phyloP scores from a whole-genome alignment of 2,113 vertebrate genomes.

The Thomomys bottae region DNA sequence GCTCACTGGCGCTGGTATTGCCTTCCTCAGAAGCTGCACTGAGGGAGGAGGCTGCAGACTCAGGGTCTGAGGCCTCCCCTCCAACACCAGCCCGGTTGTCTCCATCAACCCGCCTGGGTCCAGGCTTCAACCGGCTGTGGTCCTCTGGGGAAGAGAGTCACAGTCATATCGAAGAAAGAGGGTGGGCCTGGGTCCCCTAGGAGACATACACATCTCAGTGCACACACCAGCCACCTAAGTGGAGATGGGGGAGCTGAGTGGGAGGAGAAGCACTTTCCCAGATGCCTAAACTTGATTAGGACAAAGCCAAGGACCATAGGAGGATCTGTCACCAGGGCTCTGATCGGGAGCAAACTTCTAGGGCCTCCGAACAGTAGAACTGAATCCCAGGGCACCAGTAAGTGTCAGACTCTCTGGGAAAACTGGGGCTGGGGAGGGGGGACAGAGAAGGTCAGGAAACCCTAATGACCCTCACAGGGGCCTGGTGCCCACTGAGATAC shows the following conservation, averaged over 20 bases:
- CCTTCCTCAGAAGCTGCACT: constrained; percentile 72
- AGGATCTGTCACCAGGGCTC: neutral
- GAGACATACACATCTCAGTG: accelerated
- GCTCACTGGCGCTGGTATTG: constrained; percentile 39
- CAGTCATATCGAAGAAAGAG: too few relatives aligned
- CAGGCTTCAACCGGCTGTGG: constrained; percentile 75
- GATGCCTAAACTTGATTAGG: neutral
- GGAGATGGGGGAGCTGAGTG: neutral
- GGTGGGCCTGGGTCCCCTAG: neutral
- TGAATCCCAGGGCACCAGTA: neutral
- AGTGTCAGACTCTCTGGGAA: neutral
- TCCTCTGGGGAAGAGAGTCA: constrained; percentile 70
- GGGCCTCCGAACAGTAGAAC: neutral
- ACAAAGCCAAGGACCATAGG: neutral
- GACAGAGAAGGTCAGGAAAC: too few relatives aligned
- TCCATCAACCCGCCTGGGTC: constrained; percentile 72
- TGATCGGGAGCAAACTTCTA: neutral
- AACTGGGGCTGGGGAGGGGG: neutral
- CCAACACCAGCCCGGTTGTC: constrained; percentile 65
- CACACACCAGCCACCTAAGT: neutral
- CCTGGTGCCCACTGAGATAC: too few relatives aligned
- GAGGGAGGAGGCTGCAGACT: constrained; percentile 74
- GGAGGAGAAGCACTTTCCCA: neutral
- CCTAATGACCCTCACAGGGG: neutral
- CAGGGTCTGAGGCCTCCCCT: constrained; percentile 70